Conservation (phyloP, 2,888 invertebrate genomes). For the Chrysolina haemoptera region DNA sequence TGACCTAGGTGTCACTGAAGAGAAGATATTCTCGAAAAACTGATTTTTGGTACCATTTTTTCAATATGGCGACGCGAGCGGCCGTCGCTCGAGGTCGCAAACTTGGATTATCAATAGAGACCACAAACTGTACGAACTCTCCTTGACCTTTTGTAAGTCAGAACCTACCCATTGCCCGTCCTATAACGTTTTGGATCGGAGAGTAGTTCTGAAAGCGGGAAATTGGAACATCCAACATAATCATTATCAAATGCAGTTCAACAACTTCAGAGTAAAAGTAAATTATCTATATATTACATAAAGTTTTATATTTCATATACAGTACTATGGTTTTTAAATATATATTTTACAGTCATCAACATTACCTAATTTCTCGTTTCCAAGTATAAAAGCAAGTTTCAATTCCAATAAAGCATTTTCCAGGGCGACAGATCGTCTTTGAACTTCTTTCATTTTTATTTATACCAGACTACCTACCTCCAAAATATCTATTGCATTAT, state of each 20-base stretch:
- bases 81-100: too few species aligned
- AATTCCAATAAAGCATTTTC: constrained; percentile 70
- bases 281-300: constrained; percentile 54
- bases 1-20: too few species aligned
- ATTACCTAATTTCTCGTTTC: constrained; percentile 59
- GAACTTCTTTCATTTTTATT: background rate
- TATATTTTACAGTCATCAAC: constrained; percentile 64
- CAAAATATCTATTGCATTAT: too few species aligned
- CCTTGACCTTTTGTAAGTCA: too few species aligned
- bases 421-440: constrained; percentile 48
- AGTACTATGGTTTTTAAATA: constrained; percentile 56
- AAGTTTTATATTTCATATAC: constrained; percentile 58
- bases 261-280: constrained; percentile 63
- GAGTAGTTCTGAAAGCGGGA: constrained; percentile 58
- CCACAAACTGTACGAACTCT: too few species aligned
- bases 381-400: constrained; percentile 70
- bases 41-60: too few species aligned
- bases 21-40: too few species aligned
- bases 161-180: too few species aligned
- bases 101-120: too few species aligned
- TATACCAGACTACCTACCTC: too few species aligned
- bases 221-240: constrained; percentile 66
- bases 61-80: too few species aligned
- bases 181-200: constrained; percentile 54
- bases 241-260: constrained; percentile 69